A percentile compares a stretch with the other conserved stretches of the same genome.
phyloP scores from a whole-genome alignment of 2,888 invertebrate genomes.

The Lingula anatina region DNA sequence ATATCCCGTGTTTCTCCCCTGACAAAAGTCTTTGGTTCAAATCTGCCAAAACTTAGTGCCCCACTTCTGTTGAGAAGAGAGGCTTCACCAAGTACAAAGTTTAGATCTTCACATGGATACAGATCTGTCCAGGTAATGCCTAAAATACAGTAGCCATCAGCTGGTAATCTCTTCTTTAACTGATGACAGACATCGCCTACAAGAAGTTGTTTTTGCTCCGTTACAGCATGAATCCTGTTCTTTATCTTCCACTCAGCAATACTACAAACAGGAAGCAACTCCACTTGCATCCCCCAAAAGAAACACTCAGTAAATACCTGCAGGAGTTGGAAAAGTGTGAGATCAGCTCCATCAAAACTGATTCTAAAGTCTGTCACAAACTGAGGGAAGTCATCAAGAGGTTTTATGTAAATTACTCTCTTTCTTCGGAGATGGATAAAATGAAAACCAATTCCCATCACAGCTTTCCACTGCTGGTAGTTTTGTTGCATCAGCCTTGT shows the following conservation, averaged over 20 bases:
- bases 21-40: constrained; percentile 31
- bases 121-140: constrained; percentile 48
- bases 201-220: constrained; percentile 31
- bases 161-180: constrained; percentile 24
- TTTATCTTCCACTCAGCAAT: constrained; percentile 11
- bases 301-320: constrained; percentile 31
- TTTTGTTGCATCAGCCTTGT: constrained; percentile 26
- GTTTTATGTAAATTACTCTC: constrained; percentile 31
- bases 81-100: constrained; percentile 46
- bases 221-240: constrained; percentile 25
- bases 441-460: constrained; percentile 19
- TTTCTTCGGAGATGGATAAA: constrained; percentile 18
- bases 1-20: constrained; percentile 20
- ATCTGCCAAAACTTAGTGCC: constrained; percentile 42
- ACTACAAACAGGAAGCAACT: constrained; percentile 25
- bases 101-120: constrained; percentile 40
- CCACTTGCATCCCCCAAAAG: constrained; percentile 31
- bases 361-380: constrained; percentile 27
- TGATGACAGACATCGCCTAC: constrained; percentile 29
- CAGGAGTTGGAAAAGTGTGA: constrained; percentile 19
- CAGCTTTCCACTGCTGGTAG: constrained; percentile 34
- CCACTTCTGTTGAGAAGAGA: constrained; percentile 23
- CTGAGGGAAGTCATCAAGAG: constrained; percentile 35
- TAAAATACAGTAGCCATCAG: constrained; percentile 34
- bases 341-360: constrained; percentile 6